Conservation (phyloP, 2,888 invertebrate genomes). For the Crossocerus cetratus region DNA sequence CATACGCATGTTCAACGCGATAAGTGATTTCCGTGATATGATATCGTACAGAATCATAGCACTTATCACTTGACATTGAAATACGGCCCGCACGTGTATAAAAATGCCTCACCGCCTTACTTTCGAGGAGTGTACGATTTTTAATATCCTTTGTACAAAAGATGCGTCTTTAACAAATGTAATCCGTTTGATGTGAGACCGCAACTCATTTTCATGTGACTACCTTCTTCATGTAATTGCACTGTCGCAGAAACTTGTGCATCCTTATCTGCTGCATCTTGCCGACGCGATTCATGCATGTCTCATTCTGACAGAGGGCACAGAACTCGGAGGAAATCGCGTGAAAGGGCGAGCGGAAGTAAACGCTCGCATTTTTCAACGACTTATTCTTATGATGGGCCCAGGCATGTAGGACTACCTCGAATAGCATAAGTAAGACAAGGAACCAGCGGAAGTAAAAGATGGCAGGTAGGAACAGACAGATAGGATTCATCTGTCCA, state of each 20-base stretch:
- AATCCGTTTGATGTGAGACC: too few relatives aligned
- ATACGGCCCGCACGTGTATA: too few relatives aligned
- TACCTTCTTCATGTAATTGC: constrained; percentile 72
- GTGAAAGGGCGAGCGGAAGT: constrained; percentile 85
- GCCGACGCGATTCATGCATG: constrained; percentile 81
- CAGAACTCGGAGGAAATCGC: constrained; percentile 84
- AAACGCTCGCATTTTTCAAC: constrained; percentile 80
- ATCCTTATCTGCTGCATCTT: constrained; percentile 83
- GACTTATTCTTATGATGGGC: constrained; percentile 84
- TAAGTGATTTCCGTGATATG: background rate
- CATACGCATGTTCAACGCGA: background rate
- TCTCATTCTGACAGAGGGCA: constrained; percentile 82
- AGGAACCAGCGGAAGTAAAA: constrained; percentile 74
- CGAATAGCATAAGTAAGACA: constrained; percentile 77
- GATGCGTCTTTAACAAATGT: too few relatives aligned
- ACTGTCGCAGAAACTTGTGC: constrained; percentile 69
- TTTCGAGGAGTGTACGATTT: too few relatives aligned
- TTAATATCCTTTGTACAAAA: too few relatives aligned
- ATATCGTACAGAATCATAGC: background rate
- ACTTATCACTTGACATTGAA: background rate
- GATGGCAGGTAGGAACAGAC: constrained; percentile 66
- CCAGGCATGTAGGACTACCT: constrained; percentile 82
- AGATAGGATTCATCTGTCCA: constrained; percentile 69
- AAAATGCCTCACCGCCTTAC: too few relatives aligned
- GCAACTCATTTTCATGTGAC: constrained; percentile 59